Evolutionary conservation across 2,113 vertebrate genomes (phyloP).

Genomic region (Phrynosoma blainvillii): DNA sequence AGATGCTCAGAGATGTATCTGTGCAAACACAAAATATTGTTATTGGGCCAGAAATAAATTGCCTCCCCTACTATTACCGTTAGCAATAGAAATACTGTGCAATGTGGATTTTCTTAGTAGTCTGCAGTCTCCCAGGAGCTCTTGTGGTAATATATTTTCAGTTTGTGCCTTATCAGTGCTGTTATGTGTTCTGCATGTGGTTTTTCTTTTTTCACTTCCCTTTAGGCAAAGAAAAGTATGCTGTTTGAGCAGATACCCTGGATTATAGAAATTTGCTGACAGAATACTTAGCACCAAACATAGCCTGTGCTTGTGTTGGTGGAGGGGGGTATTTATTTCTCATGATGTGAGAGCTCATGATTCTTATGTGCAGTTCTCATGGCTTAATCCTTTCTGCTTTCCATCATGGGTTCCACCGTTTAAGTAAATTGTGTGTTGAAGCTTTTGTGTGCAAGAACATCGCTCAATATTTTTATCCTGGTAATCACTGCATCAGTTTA

Average conservation of each 20-base stretch:
- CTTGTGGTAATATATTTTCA: neutral
- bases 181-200: neutral
- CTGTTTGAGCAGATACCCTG: neutral
- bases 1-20: neutral
- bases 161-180: neutral
- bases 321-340: neutral
- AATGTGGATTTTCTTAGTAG: neutral
- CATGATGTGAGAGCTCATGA: neutral
- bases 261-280: neutral
- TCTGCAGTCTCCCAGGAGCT: fast-evolving
- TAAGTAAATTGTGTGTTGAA: neutral
- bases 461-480: neutral
- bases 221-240: neutral
- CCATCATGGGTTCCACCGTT: neutral
- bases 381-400: neutral
- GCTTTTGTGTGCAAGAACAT: neutral
- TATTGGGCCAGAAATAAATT: neutral
- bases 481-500: neutral
- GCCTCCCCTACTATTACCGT: no score
- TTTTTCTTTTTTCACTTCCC: neutral
- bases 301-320: neutral
- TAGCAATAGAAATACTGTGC: neutral
- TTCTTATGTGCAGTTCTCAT: neutral
- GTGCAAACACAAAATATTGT: neutral
- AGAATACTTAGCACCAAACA: neutral